Percentiles rank a stretch among this genome's conserved stretches.
Evolutionary conservation across 2,888 invertebrate genomes (phyloP).

Genomic region (Augiades crinisus): DNA sequence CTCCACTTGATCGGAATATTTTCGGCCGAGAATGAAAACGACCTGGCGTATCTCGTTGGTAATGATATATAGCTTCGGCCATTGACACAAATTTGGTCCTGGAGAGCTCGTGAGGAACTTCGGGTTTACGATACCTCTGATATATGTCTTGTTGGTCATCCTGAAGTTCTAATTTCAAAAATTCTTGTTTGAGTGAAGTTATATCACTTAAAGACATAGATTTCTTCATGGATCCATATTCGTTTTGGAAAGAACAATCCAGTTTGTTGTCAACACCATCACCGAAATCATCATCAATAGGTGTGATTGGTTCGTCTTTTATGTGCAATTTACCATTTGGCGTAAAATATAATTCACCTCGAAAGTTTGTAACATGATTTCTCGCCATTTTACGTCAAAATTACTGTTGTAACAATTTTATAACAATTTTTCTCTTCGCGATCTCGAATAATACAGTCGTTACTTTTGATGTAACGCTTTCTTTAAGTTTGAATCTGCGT

Average conservation of each 20-base stretch:
- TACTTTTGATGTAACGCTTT: slow-evolving; percentile 13
- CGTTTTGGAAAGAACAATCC: slow-evolving; percentile 48
- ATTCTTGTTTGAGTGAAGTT: slow-evolving; percentile 47
- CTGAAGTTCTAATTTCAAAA: slow-evolving; percentile 43
- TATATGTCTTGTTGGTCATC: slow-evolving; percentile 42
- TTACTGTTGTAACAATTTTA: not conserved
- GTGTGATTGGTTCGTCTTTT: slow-evolving; percentile 64
- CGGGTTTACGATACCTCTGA: slow-evolving; percentile 46
- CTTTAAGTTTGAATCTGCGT: slow-evolving; percentile 8
- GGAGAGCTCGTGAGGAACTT: slow-evolving; percentile 49
- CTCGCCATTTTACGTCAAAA: slow-evolving; percentile 50
- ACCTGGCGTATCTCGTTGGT: slow-evolving; percentile 81
- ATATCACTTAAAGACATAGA: slow-evolving; percentile 71
- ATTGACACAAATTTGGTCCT: slow-evolving; percentile 78
- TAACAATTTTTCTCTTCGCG: not conserved
- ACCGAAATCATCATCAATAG: slow-evolving; percentile 60
- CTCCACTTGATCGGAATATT: slow-evolving; percentile 46
- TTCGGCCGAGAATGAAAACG: slow-evolving; percentile 71
- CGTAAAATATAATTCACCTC: slow-evolving; percentile 58
- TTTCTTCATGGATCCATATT: slow-evolving; percentile 52
- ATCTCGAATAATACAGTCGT: slow-evolving; percentile 5
- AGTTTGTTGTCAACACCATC: slow-evolving; percentile 53
- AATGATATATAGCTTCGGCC: slow-evolving; percentile 81
- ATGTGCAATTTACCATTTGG: slow-evolving; percentile 49
- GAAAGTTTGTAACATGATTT: slow-evolving; percentile 60